A percentile compares a stretch with the other conserved stretches of the same genome.
Evolutionary conservation across 2,888 invertebrate genomes (phyloP).

Genomic region (Tubulanus polymorphus): DNA sequence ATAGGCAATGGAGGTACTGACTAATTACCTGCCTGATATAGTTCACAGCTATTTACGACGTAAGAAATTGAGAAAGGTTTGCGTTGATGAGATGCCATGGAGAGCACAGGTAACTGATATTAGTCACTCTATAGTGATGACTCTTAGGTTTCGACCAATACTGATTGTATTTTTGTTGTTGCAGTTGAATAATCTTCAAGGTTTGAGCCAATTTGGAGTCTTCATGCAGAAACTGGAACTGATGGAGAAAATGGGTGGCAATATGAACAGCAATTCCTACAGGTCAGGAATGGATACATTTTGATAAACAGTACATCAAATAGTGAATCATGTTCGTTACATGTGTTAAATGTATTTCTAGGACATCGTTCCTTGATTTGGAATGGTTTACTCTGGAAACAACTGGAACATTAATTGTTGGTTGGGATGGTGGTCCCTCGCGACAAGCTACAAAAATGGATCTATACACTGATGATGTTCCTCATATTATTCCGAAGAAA

Average conservation of each 20-base stretch:
- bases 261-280: conserved; percentile 26
- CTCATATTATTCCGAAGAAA: not conserved
- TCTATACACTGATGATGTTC: not conserved
- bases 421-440: conserved; percentile 41
- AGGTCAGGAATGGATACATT: conserved; percentile 22
- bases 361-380: conserved; percentile 46
- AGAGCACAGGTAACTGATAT: conserved; percentile 33
- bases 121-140: not conserved
- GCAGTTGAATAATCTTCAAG: conserved; percentile 44
- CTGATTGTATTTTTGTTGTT: conserved; percentile 11
- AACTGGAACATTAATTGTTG: conserved; percentile 44
- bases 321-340: too few species aligned
- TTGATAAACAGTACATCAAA: too few species aligned
- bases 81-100: conserved; percentile 46
- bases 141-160: not conserved
- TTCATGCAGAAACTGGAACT: conserved; percentile 46
- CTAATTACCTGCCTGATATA: conserved; percentile 38
- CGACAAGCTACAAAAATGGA: not conserved
- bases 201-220: conserved; percentile 42
- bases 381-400: conserved; percentile 52
- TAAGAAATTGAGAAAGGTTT: conserved; percentile 35
- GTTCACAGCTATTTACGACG: conserved; percentile 27
- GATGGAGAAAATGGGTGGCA: conserved; percentile 38
- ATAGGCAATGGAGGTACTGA: conserved; percentile 44
- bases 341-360: too few species aligned